Evolutionary conservation across 2,113 vertebrate genomes (phyloP), one percentile per base, ranked within the genome.

Genomic region (Natator depressus): DNA sequence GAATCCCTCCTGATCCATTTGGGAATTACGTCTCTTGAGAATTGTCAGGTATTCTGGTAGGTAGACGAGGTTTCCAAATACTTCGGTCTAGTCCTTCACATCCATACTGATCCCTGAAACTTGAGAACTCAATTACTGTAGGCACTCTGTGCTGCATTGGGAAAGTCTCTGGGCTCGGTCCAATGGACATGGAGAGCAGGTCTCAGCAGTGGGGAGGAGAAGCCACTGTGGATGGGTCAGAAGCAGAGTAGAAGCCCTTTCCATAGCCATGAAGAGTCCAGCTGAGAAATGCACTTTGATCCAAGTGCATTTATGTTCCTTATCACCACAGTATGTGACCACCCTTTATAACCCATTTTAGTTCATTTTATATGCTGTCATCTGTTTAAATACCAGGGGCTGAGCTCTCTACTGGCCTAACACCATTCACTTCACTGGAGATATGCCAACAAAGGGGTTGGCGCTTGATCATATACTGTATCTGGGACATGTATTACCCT

Each of bases 401-500:
- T 29, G 24, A 46, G n/a, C 6, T 85, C 55, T 62, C 1, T 25
- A 49, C n/a, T 5, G 38, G 59, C 46, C 1, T 35, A 35, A 55
- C 17, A 19, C 51, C 4, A 0, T 46, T 46, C 72, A 72, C 93
- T 85, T 50, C 42, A 22, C 27, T 65, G 46, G 50, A 53, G 79
- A 31, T 24, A 35, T 51, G 31, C 17, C 19, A 13, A 22, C 8
- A 2, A 16, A 47, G 79, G 50, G 42, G 6, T 27, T 46, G 42
- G 75, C 38, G 50, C 29, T 38, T 51, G 29, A 14, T 72, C 22
- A 46, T 22, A 31, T 14, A 16, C 49, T 19, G 53, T 6, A 3
- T 8, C 10, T 35, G 6, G 29, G 47, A 4, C 31, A 22, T 0
- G 0, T 65, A 16, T 51, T 6, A 7, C 62, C 50, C 54, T 27